phyloP scores from a whole-genome alignment of 2,888 invertebrate species.

The Hylaea fasciaria region DNA sequence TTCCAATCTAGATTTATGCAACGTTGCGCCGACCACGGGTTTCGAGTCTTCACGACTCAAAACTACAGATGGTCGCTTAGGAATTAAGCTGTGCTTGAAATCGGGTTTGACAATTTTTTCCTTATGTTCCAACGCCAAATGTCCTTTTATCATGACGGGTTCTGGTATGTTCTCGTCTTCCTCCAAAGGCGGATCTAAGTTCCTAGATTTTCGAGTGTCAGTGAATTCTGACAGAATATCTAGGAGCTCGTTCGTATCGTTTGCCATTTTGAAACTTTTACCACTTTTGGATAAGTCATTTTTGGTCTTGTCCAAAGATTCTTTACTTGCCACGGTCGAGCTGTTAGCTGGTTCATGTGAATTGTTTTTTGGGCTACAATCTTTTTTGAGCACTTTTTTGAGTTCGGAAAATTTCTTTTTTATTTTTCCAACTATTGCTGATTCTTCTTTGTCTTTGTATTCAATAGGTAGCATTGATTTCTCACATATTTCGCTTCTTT shows the following conservation, averaged over 20 bases:
- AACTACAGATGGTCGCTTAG: conserved; percentile 58
- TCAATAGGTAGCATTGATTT: conserved; percentile 37
- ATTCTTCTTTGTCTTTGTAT: conserved; percentile 34
- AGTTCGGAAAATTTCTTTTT: conserved; percentile 42
- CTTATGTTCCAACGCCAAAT: conserved; percentile 43
- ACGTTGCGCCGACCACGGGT: conserved; percentile 66
- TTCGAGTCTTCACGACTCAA: conserved; percentile 66
- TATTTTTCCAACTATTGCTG: conserved; percentile 31
- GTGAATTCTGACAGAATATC: conserved; percentile 68
- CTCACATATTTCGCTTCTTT: conserved; percentile 13
- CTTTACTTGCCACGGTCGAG: conserved; percentile 37
- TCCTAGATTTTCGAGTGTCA: conserved; percentile 46
- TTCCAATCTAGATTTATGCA: conserved; percentile 59
- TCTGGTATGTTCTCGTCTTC: conserved; percentile 27
- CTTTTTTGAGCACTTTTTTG: conserved; percentile 27
- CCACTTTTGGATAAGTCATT: conserved; percentile 28
- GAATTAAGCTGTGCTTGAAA: conserved; percentile 50
- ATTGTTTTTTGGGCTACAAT: not conserved
- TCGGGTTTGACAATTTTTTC: conserved; percentile 33
- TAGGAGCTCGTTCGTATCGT: conserved; percentile 67
- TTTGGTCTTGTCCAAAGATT: conserved; percentile 29
- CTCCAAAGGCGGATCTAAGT: conserved; percentile 30
- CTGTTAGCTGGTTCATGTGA: conserved; percentile 43
- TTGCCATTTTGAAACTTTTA: conserved; percentile 55
- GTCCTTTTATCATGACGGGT: conserved; percentile 28